Base-by-base conservation (phyloP, 2,797 vertebrate genomes). In the Sylvilagus floridanus region DNA sequence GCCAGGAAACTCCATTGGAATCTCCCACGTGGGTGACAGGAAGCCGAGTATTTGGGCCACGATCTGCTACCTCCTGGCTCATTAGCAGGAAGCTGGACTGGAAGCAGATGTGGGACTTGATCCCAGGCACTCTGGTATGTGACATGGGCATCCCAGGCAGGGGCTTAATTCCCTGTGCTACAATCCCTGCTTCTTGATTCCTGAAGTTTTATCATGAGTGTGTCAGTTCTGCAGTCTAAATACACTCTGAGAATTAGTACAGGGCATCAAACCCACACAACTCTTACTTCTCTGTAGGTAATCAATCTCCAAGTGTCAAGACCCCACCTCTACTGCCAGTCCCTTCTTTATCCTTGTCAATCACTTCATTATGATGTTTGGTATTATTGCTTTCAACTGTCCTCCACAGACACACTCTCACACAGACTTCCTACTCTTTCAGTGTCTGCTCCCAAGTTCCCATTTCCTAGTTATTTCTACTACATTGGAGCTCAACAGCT, bases 391-490 rank as follows among this genome's bases (percentile, higher is more conserved):
- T 73, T 68, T 73, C 26, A 52, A 60, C 17, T 24, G 69, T 75
- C 79, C 52, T 75, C 17, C 28, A 26, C 7, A 42, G n/a, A 42
- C 42, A 54, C 26, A n/a, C 11, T 47, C 78, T 83, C 24, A 66
- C 42, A 47, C 75, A 79, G 81, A 47, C 42, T 47, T 47, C 42
- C 42, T 60, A 84, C 5, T 24, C 73, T 72, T 86, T 85, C 24
- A 57, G 37, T 72, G 17, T 83, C 35, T 87, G 32, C 4, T 78
- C 14, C 22, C 65, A 79, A 32, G 47, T 54, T 63, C 77, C 14
- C 13, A 78, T 86, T n/a, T 84, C 32, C 66, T 81, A 63, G 24
- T 60, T 60, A 76, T 77, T 76, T 82, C 92, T 82, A 50, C 35
- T 35, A 5, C 2, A 76, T 0, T 47, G 60, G 22, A 90, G 35